A percentile compares a stretch with the other conserved stretches of the same genome.
Evolutionary conservation across 1,140 invertebrate genomes (phyloP).

Genomic region (Gonatopus flavifemur): DNA sequence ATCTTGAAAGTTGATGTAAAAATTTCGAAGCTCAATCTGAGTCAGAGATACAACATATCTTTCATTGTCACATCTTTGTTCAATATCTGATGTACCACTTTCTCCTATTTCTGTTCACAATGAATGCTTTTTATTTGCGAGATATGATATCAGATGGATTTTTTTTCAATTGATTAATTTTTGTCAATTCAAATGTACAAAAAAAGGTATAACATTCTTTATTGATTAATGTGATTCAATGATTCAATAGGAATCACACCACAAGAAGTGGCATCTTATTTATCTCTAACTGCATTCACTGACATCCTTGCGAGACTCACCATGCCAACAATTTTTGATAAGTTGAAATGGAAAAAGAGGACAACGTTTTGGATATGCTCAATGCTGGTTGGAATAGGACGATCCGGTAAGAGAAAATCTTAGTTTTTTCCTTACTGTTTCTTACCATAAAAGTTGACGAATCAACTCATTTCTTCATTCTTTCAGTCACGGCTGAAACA

Average conservation of each 20-base stretch:
- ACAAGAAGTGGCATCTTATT: slow-evolving; percentile 68
- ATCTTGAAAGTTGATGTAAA: too few species aligned
- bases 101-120: too few species aligned
- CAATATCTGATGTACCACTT: too few species aligned
- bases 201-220: neutral
- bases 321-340: slow-evolving; percentile 72
- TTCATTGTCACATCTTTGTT: too few species aligned
- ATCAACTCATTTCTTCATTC: slow-evolving; percentile 3
- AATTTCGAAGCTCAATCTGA: too few species aligned
- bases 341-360: slow-evolving; percentile 66
- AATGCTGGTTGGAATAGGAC: slow-evolving; percentile 67
- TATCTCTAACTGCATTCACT: slow-evolving; percentile 71
- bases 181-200: neutral
- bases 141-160: neutral
- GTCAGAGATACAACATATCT: too few species aligned
- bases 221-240: neutral
- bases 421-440: slow-evolving; percentile 16
- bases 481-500: slow-evolving; percentile 59
- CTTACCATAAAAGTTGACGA: too few species aligned
- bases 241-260: slow-evolving; percentile 54
- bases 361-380: slow-evolving; percentile 69
- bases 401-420: slow-evolving; percentile 76
- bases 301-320: slow-evolving; percentile 71
- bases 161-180: neutral
- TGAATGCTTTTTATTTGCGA: neutral